phyloP scores from a whole-genome alignment of 2,113 vertebrate genomes.

The Nibea coibor region DNA sequence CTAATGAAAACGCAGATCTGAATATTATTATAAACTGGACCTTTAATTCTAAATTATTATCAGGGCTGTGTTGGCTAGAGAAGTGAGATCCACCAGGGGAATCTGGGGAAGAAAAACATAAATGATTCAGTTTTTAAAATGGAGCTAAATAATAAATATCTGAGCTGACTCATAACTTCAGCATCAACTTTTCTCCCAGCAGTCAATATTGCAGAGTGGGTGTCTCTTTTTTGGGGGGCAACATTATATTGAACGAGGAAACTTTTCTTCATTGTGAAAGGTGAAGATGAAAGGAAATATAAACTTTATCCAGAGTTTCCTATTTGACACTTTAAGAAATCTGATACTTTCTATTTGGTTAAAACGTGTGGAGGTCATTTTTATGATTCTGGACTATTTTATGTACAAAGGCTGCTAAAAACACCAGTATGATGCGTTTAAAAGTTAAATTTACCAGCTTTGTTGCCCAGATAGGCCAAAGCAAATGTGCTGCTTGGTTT shows the following conservation, averaged over 20 bases:
- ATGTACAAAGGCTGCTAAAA: neutral
- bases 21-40: too few relatives aligned
- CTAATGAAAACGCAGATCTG: too few relatives aligned
- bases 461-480: neutral
- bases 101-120: neutral
- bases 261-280: neutral
- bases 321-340: neutral
- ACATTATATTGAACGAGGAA: neutral
- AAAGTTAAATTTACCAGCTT: conserved; percentile 17
- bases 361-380: neutral
- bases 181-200: neutral
- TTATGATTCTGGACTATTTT: neutral
- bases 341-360: neutral
- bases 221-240: neutral
- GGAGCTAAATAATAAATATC: conserved; percentile 61
- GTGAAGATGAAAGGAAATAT: neutral
- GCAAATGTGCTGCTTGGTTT: conserved; percentile 53
- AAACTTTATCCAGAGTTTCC: neutral
- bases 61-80: neutral
- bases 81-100: neutral
- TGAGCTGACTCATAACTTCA: conserved; percentile 39
- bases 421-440: neutral
- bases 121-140: conserved; percentile 56
- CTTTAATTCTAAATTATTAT: conserved; percentile 1
- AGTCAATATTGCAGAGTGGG: neutral